These are phyloP conservation scores for Hirtodrosophila cameraria DNA, from an alignment of 2,888 invertebrate genomes.

Conservation along the genomic window DNA sequence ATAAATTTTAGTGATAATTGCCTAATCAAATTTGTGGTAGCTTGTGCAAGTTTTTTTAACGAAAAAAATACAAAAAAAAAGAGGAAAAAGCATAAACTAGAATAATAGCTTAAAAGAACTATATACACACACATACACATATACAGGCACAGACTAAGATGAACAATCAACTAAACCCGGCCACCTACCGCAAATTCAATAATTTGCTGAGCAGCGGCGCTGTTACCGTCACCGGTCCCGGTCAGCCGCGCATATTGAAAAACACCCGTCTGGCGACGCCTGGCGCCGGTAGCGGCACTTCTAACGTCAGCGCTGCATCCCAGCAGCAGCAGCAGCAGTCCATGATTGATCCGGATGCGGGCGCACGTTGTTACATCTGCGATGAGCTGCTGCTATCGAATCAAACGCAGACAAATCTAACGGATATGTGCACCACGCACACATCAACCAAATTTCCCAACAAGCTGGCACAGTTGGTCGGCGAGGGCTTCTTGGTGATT, in stretches of 20 bases:
- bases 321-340: constrained; percentile 51
- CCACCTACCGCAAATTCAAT: constrained; percentile 83
- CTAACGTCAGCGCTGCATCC: constrained; percentile 57
- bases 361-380: constrained; percentile 83
- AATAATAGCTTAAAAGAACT: constrained; percentile 44
- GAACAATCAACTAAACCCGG: constrained; percentile 83
- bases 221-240: constrained; percentile 84
- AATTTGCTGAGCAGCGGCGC: constrained; percentile 84
- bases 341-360: constrained; percentile 51
- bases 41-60: constrained; percentile 20
- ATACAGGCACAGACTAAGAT: constrained; percentile 43
- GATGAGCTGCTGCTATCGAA: constrained; percentile 81
- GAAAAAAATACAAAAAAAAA: constrained; percentile 16
- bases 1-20: background rate
- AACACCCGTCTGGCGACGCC: constrained; percentile 57
- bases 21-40: constrained; percentile 7
- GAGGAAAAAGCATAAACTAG: constrained; percentile 34
- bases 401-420: constrained; percentile 80
- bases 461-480: constrained; percentile 85
- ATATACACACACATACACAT: constrained; percentile 13
- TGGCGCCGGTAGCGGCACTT: constrained; percentile 36
- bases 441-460: constrained; percentile 84
- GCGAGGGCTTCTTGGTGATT: constrained; percentile 85
- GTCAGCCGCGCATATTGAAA: constrained; percentile 83
- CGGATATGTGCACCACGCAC: constrained; percentile 83